Evolutionary conservation across 2,888 invertebrate genomes (phyloP).

Genomic region (Tetranychus truncatus): DNA sequence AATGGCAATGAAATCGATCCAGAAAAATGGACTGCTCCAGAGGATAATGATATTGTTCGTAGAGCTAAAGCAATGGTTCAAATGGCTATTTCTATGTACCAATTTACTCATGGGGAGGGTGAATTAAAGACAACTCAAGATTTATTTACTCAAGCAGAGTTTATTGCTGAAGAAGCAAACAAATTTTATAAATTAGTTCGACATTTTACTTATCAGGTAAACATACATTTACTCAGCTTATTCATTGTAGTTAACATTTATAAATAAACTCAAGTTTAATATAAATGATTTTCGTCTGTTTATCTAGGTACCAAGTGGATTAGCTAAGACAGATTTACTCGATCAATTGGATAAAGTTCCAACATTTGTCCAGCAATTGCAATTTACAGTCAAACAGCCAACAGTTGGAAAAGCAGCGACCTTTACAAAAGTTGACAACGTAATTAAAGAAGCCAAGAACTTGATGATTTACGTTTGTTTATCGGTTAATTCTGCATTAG

Average conservation of each 20-base stretch:
- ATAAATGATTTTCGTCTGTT: background rate
- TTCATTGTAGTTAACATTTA: too few relatives aligned
- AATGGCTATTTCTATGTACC: conserved; percentile 98
- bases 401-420: conserved; percentile 97
- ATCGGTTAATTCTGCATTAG: conserved; percentile 93
- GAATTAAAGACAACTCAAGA: conserved; percentile 88
- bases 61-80: conserved; percentile 96
- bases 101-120: conserved; percentile 90
- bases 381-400: conserved; percentile 93
- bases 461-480: conserved; percentile 97
- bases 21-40: conserved; percentile 29
- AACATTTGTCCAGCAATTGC: conserved; percentile 87
- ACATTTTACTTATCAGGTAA: conserved; percentile 94
- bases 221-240: background rate
- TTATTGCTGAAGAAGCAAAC: conserved; percentile 97
- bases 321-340: conserved; percentile 81
- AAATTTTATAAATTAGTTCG: conserved; percentile 93
- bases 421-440: conserved; percentile 93
- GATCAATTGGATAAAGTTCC: conserved; percentile 88
- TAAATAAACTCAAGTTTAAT: too few relatives aligned
- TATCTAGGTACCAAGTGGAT: conserved; percentile 77
- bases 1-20: background rate
- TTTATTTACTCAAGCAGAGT: conserved; percentile 92
- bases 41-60: conserved; percentile 51
- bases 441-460: conserved; percentile 95